Base-by-base conservation (phyloP, 2,888 invertebrate species). In the Micoletzkya japonica region DNA sequence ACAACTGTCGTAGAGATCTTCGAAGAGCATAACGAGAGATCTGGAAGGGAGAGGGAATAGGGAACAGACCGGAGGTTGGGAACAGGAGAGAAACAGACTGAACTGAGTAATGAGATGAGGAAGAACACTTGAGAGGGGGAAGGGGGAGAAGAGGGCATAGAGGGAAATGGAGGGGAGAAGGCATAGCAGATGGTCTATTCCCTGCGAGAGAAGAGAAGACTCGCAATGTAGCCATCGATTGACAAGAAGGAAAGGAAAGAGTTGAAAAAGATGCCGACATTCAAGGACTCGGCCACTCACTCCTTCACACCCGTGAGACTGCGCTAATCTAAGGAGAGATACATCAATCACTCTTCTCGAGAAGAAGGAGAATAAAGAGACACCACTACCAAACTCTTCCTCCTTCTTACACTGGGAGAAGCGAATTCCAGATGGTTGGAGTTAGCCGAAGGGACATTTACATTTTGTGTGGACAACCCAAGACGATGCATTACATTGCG, bases 1-100 rank as follows among this genome's bases (percentile, higher is more conserved):
- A 36, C 74, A 77, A 37, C 66, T 60, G 37, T 77, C 77, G 70
- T 70, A 77, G 44, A 74, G 72, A 36, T 75, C 74, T n/a, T 75
- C 74, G 50, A 75, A 76, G 20, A 72, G 67, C 73, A 76, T 73
- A 49, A n/a, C 28, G 32, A 24, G 17, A 30, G 28, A 39, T 36
- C 4, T 36, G 37, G 36, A 36, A 28, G 37, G 59, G 28, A 50
- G 32, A 63, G 24, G 63, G 50, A 63, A n/a, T 14, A n/a, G 24
- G 52, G 52, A 50, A 50, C 10, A 14, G 44, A 44, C 20, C 10
- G 44, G 44, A 44, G 10, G 44, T 44, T 44, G 10, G n/a, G n/a
- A n/a, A n/a, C 20, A 44, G 10, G 20, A 14, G 10, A 44, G 44
- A 44, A 14, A 10, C 14, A 44, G 44, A 14, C 44, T 14, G 44